phyloP scores from a whole-genome alignment of 2,113 vertebrate genomes.

The Ellobius talpinus region DNA sequence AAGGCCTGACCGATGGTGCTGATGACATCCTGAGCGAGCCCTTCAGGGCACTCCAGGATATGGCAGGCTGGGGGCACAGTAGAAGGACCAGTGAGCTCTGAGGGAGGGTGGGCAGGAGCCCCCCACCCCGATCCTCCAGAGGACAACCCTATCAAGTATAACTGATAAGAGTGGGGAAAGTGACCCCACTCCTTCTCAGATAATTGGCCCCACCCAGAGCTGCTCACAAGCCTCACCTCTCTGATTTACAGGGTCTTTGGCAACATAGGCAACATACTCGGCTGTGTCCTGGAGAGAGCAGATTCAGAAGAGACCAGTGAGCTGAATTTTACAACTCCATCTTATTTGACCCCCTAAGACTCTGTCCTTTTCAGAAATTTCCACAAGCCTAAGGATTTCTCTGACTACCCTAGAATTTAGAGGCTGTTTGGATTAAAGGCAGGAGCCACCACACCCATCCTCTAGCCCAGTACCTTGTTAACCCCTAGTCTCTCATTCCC shows the following conservation, averaged over 20 bases:
- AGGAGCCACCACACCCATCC: neutral
- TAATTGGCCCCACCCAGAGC: neutral
- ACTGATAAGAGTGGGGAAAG: neutral
- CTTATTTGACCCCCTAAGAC: neutral
- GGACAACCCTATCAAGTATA: neutral
- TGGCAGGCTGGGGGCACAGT: slow-evolving; percentile 91
- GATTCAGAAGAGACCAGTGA: neutral
- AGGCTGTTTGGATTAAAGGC: neutral
- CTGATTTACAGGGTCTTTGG: slow-evolving; percentile 99
- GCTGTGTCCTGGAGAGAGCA: slow-evolving; percentile 87
- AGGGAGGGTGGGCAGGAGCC: neutral
- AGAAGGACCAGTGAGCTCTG: slow-evolving; percentile 18
- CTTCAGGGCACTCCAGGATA: slow-evolving; percentile 97
- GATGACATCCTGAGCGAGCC: slow-evolving; percentile 98
- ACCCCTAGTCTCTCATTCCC: fast-evolving
- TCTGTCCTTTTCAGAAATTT: neutral
- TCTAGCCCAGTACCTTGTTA: neutral
- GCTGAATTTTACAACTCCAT: fast-evolving
- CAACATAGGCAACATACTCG: slow-evolving; percentile 92
- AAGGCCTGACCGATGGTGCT: slow-evolving; percentile 99
- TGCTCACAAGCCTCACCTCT: slow-evolving; percentile 91
- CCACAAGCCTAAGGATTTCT: neutral
- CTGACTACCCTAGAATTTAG: neutral
- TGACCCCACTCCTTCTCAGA: neutral
- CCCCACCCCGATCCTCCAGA: neutral